Base-by-base conservation (phyloP, 2,888 invertebrate genomes). In the Hyles lineata region DNA sequence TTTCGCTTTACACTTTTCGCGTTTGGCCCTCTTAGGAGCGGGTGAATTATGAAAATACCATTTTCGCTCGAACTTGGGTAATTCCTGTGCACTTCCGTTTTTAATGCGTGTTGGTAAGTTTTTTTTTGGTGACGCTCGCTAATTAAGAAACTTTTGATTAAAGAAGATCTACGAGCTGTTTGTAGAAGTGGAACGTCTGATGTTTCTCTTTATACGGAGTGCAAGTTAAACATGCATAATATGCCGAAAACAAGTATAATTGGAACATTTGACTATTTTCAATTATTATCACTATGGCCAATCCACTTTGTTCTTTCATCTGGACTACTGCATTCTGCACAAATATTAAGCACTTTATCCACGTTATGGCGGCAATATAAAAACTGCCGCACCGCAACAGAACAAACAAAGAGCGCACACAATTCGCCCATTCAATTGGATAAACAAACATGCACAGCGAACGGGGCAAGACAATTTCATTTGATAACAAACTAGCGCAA, bases 401-500 rank as follows among this genome's bases (percentile, higher is more conserved):
- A 43, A 67, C 50, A 50, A 21, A 67, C 43, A 29, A n/a, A 23
- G 43, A 21, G 43, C 23, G 6, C 23, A 43, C 43, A 35, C 32
- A 19, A 19, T 35, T 11, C 19, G 19, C 8, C 11, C 23, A 67
- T 50, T 50, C 50, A 50, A 23, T 67, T 11, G 11, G 23, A 50
- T 7, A 43, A 55, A 35, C 43, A 43, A 35, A 43, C 43, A 23
- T 19, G 43, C 43, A 60, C 15, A 9, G 3, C 62, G 32, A 35
- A 7, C 21, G n/a, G 21, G 32, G 35, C 63, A 21, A 50, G 67
- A 67, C 67, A 67, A 50, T 67, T 50, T 35, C 67, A 67, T 67
- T 67, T 50, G 63, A 67, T 67, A 67, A 67, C 21, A 7, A 63
- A 63, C 67, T 67, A 7, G 67, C 75, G 79, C 78, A 80, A 76